Evolutionary conservation across 2,888 invertebrate genomes (phyloP).

Genomic region (Lacanobia oleracea): DNA sequence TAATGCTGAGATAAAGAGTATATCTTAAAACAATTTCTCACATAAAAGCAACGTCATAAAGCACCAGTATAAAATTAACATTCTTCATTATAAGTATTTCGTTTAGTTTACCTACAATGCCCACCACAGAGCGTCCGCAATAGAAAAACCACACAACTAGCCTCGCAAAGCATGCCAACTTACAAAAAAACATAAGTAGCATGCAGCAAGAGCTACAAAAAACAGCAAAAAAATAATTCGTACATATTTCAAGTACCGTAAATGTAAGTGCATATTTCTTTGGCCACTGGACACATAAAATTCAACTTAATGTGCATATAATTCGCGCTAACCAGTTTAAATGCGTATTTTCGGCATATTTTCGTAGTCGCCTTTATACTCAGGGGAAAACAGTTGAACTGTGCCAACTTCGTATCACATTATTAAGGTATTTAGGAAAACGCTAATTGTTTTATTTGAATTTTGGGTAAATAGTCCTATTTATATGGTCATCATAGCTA

Average conservation of each 20-base stretch:
- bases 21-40: neutral
- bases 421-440: constrained; percentile 34
- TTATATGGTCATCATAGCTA: too few relatives aligned
- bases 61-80: constrained; percentile 67
- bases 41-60: constrained; percentile 47
- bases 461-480: neutral
- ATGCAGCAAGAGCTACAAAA: constrained; percentile 56
- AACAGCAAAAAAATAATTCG: constrained; percentile 15
- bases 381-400: constrained; percentile 36
- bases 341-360: constrained; percentile 44
- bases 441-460: constrained; percentile 20
- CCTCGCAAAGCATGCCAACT: constrained; percentile 36
- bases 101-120: constrained; percentile 67
- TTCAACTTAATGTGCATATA: constrained; percentile 53
- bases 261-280: constrained; percentile 47
- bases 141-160: constrained; percentile 39
- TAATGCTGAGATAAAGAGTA: too few relatives aligned
- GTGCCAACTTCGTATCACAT: constrained; percentile 45
- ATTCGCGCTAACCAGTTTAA: constrained; percentile 43
- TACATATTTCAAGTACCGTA: constrained; percentile 44
- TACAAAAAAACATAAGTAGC: constrained; percentile 42
- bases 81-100: constrained; percentile 66
- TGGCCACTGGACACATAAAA: constrained; percentile 45
- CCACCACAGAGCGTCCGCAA: constrained; percentile 48
- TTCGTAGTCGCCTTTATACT: constrained; percentile 24